These are phyloP conservation scores for Monodelphis domestica DNA, from an alignment of 2,797 vertebrate genomes.

Conservation along the genomic window DNA sequence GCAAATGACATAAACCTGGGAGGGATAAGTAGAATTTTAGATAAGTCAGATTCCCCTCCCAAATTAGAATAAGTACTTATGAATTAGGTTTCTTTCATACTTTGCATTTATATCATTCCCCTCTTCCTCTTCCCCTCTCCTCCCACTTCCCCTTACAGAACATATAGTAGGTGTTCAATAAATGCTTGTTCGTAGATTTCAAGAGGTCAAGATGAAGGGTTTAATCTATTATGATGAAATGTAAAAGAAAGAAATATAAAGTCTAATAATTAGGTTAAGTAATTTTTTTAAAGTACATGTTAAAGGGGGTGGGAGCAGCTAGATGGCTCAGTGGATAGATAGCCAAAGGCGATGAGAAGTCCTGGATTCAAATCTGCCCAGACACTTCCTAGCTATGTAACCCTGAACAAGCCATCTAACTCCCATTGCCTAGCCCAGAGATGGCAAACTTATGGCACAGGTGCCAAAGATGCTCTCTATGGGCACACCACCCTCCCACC, in stretches of 20 bases:
- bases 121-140: neutral
- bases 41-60: neutral
- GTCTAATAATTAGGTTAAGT: neutral
- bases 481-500: too few relatives aligned
- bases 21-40: neutral
- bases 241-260: neutral
- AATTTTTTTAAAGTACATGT: neutral
- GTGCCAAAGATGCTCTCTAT: too few relatives aligned
- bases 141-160: too few relatives aligned
- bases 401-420: too few relatives aligned
- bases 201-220: neutral
- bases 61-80: neutral
- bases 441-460: too few relatives aligned
- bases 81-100: neutral
- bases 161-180: neutral
- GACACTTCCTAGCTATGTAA: too few relatives aligned
- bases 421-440: too few relatives aligned
- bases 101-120: neutral
- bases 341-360: too few relatives aligned
- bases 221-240: neutral
- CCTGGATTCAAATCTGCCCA: too few relatives aligned
- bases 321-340: too few relatives aligned
- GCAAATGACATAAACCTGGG: neutral
- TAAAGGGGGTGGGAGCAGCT: too few relatives aligned
- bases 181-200: neutral